Percentiles rank a stretch among this genome's conserved stretches.
These are phyloP conservation scores for Pachycephus smyrnensis DNA, from an alignment of 2,888 invertebrate species.

Conservation along the genomic window DNA sequence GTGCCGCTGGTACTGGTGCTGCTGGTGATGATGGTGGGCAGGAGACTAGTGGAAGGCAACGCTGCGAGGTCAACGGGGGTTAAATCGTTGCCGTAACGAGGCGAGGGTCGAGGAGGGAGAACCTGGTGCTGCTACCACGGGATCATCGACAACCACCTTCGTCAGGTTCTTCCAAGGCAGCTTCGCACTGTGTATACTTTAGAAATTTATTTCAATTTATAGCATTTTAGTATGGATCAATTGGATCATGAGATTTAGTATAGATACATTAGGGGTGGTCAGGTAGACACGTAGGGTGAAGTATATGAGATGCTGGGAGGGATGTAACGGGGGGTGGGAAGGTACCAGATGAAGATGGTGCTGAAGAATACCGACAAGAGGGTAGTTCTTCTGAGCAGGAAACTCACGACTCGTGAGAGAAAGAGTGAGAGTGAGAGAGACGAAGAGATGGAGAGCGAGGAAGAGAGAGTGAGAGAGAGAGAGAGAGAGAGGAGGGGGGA, in stretches of 20 bases:
- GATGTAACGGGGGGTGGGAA: neutral
- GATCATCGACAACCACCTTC: neutral
- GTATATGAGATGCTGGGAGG: neutral
- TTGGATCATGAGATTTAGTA: neutral
- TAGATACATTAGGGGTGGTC: neutral
- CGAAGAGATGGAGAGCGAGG: slow-evolving; percentile 2
- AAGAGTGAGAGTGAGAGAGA: slow-evolving; percentile 11
- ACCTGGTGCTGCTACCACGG: neutral
- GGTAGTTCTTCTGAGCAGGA: neutral
- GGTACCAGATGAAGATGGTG: neutral
- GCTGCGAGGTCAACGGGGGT: slow-evolving; percentile 57
- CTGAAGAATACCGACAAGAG: neutral
- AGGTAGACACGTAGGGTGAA: neutral
- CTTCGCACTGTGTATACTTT: neutral
- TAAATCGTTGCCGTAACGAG: slow-evolving; percentile 48
- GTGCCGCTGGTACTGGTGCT: slow-evolving; percentile 5
- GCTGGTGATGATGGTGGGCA: slow-evolving; percentile 18
- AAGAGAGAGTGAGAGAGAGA: neutral
- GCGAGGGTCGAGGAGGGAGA: neutral
- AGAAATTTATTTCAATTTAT: neutral
- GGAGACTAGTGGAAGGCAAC: slow-evolving; percentile 26
- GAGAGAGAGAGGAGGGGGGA: neutral
- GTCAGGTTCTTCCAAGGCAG: neutral
- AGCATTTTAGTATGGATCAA: neutral
- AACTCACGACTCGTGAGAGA: neutral